Evolutionary conservation across 1,140 invertebrate species (phyloP).

Genomic region (Luehdorfia chinensis): DNA sequence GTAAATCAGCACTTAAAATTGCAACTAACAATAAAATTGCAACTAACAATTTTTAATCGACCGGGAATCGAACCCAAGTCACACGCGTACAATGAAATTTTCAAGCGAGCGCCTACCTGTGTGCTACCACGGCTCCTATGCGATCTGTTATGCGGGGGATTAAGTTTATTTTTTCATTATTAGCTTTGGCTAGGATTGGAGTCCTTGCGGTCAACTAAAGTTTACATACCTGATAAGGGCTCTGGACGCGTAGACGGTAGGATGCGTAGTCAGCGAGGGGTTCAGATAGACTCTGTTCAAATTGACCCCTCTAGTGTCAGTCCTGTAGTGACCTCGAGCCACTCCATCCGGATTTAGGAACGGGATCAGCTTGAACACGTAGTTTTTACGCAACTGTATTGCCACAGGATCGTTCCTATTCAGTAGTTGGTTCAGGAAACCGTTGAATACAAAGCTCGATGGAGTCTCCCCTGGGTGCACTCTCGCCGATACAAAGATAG

Average conservation of each 20-base stretch:
- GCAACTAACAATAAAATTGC: too few relatives aligned
- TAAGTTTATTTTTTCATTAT: too few relatives aligned
- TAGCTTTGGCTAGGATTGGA: too few relatives aligned
- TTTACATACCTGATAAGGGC: slow-evolving; percentile 63
- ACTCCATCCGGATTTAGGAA: slow-evolving; percentile 97
- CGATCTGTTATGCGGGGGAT: too few relatives aligned
- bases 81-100: too few relatives aligned
- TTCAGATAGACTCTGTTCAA: slow-evolving; percentile 77
- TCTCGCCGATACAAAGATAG: slow-evolving; percentile 91
- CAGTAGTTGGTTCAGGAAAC: slow-evolving; percentile 89
- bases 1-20: too few relatives aligned
- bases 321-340: slow-evolving; percentile 91
- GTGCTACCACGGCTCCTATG: too few relatives aligned
- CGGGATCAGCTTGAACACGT: slow-evolving; percentile 95
- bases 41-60: too few relatives aligned
- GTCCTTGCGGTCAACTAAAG: too few relatives aligned
- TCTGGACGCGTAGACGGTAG: slow-evolving; percentile 60
- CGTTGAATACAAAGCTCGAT: slow-evolving; percentile 95
- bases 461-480: slow-evolving; percentile 97
- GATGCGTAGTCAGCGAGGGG: slow-evolving; percentile 54
- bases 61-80: too few relatives aligned
- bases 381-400: slow-evolving; percentile 83
- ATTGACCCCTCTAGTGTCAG: slow-evolving; percentile 93
- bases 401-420: slow-evolving; percentile 86
- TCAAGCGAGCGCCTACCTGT: too few relatives aligned